Conservation (phyloP, 2,113 vertebrate genomes). For the Sorex fumeus region DNA sequence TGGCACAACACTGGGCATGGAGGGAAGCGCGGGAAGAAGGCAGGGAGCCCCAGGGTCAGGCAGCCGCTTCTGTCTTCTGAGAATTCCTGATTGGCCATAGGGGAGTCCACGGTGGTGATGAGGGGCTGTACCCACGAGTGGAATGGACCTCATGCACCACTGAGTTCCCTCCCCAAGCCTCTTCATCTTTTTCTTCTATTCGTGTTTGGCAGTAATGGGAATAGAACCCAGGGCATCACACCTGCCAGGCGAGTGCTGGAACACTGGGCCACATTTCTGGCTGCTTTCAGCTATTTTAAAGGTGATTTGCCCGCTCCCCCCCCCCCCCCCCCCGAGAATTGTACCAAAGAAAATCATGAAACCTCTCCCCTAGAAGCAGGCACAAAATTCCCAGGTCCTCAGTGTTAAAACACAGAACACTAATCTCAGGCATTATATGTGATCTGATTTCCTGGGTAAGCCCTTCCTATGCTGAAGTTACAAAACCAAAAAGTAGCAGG, state of each 20-base stretch:
- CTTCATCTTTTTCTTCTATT: no score
- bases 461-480: background rate
- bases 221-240: no score
- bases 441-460: background rate
- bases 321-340: background rate
- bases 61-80: background rate
- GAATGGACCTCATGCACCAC: no score
- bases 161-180: no score
- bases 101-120: no score
- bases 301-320: background rate
- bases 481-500: background rate
- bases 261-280: no score
- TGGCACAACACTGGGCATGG: fast-evolving
- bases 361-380: background rate
- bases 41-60: background rate
- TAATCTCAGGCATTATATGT: background rate
- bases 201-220: no score
- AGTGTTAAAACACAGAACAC: background rate
- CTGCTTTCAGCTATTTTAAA: background rate
- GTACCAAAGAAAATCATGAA: background rate
- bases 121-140: no score
- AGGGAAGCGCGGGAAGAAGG: fast-evolving
- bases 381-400: background rate
- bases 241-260: no score
- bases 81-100: background rate